Conservation (phyloP, 2,113 vertebrate genomes). For the Rattus norvegicus region DNA sequence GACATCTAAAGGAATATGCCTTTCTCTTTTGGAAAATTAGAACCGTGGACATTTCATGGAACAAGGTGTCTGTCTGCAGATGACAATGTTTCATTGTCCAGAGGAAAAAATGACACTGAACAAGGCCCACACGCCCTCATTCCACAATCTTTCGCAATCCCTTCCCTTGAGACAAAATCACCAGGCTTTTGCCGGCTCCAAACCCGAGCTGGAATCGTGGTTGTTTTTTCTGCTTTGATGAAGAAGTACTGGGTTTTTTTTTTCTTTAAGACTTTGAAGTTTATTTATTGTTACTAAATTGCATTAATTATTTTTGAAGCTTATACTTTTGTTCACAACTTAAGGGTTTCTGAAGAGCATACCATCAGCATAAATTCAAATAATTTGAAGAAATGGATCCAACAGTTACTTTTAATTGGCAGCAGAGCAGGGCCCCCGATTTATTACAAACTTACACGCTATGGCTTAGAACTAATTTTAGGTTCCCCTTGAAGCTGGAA, state of each 20-base stretch:
- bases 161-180: not conserved
- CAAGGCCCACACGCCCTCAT: not conserved
- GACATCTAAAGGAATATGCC: not conserved
- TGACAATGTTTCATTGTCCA: slow-evolving; percentile 1
- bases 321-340: slow-evolving; percentile 47
- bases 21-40: not conserved
- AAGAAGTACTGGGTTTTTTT: slow-evolving; percentile 5
- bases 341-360: not conserved
- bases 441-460: slow-evolving; percentile 12
- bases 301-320: slow-evolving; percentile 62
- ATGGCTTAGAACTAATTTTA: slow-evolving; percentile 46
- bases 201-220: not conserved
- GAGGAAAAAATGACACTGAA: not conserved
- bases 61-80: not conserved
- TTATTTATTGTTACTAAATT: slow-evolving; percentile 38
- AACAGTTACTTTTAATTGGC: slow-evolving; percentile 43
- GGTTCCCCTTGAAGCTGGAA: slow-evolving; percentile 66
- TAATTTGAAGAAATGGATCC: slow-evolving; percentile 19
- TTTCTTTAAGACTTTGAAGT: slow-evolving; percentile 30
- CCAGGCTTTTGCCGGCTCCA: not conserved
- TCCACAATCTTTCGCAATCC: slow-evolving; percentile 26
- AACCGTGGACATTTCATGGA: not conserved
- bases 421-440: not conserved
- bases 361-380: not conserved
- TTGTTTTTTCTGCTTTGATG: slow-evolving; percentile 60